Conservation (phyloP, 2,888 invertebrate genomes). For the Horisme vitalbata region DNA sequence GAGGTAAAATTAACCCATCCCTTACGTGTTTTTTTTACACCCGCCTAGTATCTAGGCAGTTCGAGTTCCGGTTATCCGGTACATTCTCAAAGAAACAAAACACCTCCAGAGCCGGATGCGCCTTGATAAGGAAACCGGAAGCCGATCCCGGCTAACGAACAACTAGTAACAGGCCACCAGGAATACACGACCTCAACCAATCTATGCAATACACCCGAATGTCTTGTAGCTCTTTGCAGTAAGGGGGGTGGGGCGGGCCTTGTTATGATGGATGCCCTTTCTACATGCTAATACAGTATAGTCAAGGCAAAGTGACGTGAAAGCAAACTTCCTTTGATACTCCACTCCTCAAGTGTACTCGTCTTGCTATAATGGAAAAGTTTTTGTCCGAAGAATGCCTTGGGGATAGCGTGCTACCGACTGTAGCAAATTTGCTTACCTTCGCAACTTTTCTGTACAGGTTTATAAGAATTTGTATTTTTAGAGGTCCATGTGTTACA, state of each 20-base stretch:
- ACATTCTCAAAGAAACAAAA: conserved; percentile 67
- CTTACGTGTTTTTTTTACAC: too few species aligned
- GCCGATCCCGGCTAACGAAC: conserved; percentile 68
- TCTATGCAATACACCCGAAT: conserved; percentile 25
- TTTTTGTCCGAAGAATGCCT: conserved; percentile 37
- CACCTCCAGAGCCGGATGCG: conserved; percentile 58
- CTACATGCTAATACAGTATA: conserved; percentile 57
- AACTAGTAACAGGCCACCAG: conserved; percentile 56
- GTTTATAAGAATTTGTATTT: too few species aligned
- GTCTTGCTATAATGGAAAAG: conserved; percentile 45
- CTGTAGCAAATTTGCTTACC: too few species aligned
- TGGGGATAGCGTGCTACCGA: conserved; percentile 4
- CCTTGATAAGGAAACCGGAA: conserved; percentile 72
- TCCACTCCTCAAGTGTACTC: conserved; percentile 46
- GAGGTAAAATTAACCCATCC: not conserved
- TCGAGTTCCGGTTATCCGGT: conserved; percentile 47
- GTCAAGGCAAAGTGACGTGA: conserved; percentile 54
- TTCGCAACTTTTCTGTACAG: not conserved
- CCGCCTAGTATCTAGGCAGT: too few species aligned
- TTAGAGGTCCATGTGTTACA: too few species aligned
- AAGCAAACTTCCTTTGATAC: conserved; percentile 62
- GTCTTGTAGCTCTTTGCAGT: conserved; percentile 19
- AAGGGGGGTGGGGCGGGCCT: conserved; percentile 36
- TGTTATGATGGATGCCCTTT: conserved; percentile 37
- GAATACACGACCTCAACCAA: conserved; percentile 38